A percentile compares a stretch with the other conserved stretches of the same genome.
Conservation (phyloP, 2,797 vertebrate genomes). For the Botia kubotai region DNA sequence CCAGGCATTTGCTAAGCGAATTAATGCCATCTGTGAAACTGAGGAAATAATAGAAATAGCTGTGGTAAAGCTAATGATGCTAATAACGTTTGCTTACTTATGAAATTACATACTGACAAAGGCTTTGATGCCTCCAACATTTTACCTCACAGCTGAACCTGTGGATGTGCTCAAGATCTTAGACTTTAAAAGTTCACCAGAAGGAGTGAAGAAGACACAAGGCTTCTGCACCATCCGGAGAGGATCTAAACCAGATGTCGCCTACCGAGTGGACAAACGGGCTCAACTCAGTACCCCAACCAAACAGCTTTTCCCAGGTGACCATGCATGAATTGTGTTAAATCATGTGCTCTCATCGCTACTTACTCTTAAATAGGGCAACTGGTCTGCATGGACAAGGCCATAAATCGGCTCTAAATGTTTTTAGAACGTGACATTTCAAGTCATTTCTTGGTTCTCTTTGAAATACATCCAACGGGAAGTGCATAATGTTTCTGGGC, state of each 20-base stretch:
- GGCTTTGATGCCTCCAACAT: conserved; percentile 12
- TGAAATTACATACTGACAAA: conserved; percentile 12
- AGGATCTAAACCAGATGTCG: conserved; percentile 90
- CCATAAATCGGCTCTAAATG: conserved; percentile 21
- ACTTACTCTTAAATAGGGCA: background rate
- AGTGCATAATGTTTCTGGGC: conserved; percentile 48
- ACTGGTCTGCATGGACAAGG: conserved; percentile 6
- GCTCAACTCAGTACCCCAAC: conserved; percentile 94
- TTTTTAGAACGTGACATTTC: conserved; percentile 48
- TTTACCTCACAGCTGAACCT: conserved; percentile 82
- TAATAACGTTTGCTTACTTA: conserved; percentile 1
- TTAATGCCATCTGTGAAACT: background rate
- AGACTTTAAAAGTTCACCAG: conserved; percentile 92
- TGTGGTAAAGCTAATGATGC: background rate
- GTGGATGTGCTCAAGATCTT: conserved; percentile 94
- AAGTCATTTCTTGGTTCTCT: conserved; percentile 54
- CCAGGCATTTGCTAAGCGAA: too few species aligned
- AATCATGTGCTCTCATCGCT: background rate
- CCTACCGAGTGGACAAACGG: conserved; percentile 88
- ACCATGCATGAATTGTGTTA: conserved; percentile 41
- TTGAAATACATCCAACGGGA: conserved; percentile 52
- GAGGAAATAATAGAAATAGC: background rate
- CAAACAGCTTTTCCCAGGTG: conserved; percentile 94
- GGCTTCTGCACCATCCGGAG: conserved; percentile 92
- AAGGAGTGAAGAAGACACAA: conserved; percentile 89